Percentiles rank a stretch among this genome's conserved stretches.
These are phyloP conservation scores for Neoseiulus cucumeris DNA, from an alignment of 1,140 invertebrate species.

Conservation along the genomic window DNA sequence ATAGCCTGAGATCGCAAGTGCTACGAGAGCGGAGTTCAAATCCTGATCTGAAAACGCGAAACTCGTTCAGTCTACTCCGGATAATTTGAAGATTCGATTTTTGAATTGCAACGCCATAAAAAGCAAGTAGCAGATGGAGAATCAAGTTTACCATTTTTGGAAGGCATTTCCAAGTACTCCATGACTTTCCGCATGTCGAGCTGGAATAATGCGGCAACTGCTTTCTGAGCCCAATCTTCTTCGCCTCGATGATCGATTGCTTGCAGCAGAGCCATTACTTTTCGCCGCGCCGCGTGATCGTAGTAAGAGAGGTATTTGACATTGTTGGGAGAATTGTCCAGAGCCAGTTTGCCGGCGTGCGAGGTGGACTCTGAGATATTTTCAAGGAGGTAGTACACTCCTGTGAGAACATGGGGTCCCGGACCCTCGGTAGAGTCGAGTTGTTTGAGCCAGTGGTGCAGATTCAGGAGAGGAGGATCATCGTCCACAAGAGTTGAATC, in stretches of 20 bases:
- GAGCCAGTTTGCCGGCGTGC: slow-evolving; percentile 30
- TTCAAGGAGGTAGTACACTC: not conserved
- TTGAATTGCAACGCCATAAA: too few species aligned
- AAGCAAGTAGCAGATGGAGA: too few species aligned
- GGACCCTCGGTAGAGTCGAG: not conserved
- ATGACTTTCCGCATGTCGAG: slow-evolving; percentile 60
- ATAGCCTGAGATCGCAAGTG: slow-evolving; percentile 63
- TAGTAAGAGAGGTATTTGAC: slow-evolving; percentile 12
- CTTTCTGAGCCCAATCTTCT: slow-evolving; percentile 48
- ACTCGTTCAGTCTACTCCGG: too few species aligned
- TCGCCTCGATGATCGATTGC: slow-evolving; percentile 30
- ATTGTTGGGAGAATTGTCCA: slow-evolving; percentile 10
- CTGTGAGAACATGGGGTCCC: not conserved
- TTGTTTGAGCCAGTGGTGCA: not conserved
- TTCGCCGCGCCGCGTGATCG: not conserved
- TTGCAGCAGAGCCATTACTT: slow-evolving; percentile 6
- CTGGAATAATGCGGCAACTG: slow-evolving; percentile 74
- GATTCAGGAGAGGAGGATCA: not conserved
- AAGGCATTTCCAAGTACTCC: slow-evolving; percentile 45
- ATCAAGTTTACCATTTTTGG: not conserved
- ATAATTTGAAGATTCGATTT: too few species aligned
- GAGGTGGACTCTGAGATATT: not conserved
- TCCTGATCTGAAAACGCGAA: slow-evolving; percentile 17
- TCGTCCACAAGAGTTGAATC: not conserved
- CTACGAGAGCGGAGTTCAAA: slow-evolving; percentile 38